Conservation (phyloP, 30 jellyfish, hydroid and myxozoan genomes). For the Nemopilema nomurai region DNA sequence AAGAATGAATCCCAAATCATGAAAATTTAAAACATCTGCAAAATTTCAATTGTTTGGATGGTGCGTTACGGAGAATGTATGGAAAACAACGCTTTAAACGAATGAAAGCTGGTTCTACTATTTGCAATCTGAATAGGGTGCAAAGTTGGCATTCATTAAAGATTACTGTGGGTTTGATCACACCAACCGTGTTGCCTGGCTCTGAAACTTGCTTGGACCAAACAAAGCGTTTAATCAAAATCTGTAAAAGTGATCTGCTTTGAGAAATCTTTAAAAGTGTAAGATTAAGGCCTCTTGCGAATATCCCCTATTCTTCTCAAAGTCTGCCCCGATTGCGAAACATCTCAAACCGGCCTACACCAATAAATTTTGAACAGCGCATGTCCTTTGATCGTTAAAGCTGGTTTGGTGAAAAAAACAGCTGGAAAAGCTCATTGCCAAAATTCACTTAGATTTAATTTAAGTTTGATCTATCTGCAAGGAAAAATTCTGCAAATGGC, state of each 20-base stretch:
- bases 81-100: neutral
- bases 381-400: too few relatives aligned
- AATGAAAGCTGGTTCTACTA: conserved; percentile 20
- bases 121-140: neutral
- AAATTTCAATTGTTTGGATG: conserved; percentile 4
- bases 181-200: neutral
- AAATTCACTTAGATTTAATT: too few relatives aligned
- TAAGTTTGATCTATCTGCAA: too few relatives aligned
- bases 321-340: too few relatives aligned
- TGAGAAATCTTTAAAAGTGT: too few relatives aligned
- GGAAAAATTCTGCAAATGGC: too few relatives aligned
- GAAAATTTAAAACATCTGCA: conserved; percentile 13
- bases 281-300: too few relatives aligned
- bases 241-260: neutral
- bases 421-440: too few relatives aligned
- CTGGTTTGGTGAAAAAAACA: too few relatives aligned
- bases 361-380: too few relatives aligned
- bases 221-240: neutral
- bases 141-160: conserved; percentile 2
- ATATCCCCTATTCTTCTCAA: neutral
- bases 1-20: conserved; percentile 20
- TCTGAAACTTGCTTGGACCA: conserved; percentile 3
- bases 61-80: conserved; percentile 6
- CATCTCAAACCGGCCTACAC: too few relatives aligned
- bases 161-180: conserved; percentile 16